A percentile compares a stretch with the other conserved stretches of the same genome.
Evolutionary conservation across 2,888 invertebrate genomes (phyloP).

Genomic region (Brachyptera risi): DNA sequence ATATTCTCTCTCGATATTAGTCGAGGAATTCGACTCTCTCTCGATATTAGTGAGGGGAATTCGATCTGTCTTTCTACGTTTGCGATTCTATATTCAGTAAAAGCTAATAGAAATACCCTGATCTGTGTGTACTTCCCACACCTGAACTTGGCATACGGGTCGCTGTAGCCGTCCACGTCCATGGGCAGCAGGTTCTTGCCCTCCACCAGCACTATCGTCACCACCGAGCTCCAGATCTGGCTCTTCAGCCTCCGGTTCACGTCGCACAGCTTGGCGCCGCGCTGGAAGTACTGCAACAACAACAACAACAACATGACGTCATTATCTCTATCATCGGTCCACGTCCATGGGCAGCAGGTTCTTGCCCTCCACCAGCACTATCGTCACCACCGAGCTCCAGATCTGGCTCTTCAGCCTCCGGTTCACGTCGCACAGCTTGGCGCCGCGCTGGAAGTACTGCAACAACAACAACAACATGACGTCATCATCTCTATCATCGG

Average conservation of each 20-base stretch:
- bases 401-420: constrained; percentile 87
- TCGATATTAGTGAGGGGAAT: too few species aligned
- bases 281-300: constrained; percentile 69
- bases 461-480: constrained; percentile 38
- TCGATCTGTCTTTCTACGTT: too few species aligned
- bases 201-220: constrained; percentile 95
- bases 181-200: constrained; percentile 85
- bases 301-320: background rate
- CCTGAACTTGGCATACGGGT: constrained; percentile 96
- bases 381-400: constrained; percentile 96
- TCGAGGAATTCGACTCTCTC: too few species aligned
- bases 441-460: constrained; percentile 76
- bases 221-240: constrained; percentile 96
- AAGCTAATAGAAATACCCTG: constrained; percentile 27
- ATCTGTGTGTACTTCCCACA: constrained; percentile 41
- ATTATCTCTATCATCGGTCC: constrained; percentile 78
- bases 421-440: constrained; percentile 73
- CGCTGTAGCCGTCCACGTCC: constrained; percentile 83
- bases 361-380: constrained; percentile 93
- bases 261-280: constrained; percentile 71
- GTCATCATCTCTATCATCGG: constrained; percentile 62
- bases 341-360: constrained; percentile 83
- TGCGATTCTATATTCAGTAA: constrained; percentile 11
- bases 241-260: constrained; percentile 82
- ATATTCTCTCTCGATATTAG: too few species aligned